Conservation (phyloP, 2,797 vertebrate species). For the Lepidocolaptes lacrymiger region DNA sequence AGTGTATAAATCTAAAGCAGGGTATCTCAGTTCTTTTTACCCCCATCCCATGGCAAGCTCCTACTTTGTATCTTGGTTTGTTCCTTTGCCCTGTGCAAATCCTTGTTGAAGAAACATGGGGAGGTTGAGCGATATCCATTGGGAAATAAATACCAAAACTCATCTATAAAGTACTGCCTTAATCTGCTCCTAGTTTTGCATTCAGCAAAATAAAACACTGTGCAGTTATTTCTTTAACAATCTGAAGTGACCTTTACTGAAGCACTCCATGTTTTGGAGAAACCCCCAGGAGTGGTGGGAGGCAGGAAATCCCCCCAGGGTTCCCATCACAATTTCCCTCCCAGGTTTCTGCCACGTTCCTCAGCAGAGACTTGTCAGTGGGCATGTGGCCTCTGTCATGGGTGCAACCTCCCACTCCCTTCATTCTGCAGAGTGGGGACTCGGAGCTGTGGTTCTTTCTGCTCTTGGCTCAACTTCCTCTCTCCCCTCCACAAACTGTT, state of each 20-base stretch:
- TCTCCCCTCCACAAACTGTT: not conserved
- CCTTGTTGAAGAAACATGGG: not conserved
- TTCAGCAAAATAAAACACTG: not conserved
- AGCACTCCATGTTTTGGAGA: slow-evolving; percentile 15
- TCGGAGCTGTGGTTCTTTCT: not conserved
- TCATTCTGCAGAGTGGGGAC: not conserved
- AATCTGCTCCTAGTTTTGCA: not conserved
- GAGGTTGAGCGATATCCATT: not conserved
- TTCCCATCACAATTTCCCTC: slow-evolving; percentile 30
- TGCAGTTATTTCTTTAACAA: not conserved
- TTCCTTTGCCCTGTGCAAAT: not conserved
- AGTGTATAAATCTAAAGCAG: not conserved
- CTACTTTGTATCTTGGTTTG: not conserved
- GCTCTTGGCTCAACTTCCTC: slow-evolving; percentile 34
- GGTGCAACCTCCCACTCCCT: slow-evolving; percentile 30
- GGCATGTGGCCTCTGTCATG: slow-evolving; percentile 10
- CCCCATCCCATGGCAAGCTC: not conserved
- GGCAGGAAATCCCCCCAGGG: slow-evolving; percentile 59
- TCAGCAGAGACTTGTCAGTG: not conserved
- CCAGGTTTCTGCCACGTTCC: slow-evolving; percentile 15
- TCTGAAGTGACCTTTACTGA: not conserved
- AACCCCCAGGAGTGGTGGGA: not conserved
- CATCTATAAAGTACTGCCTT: not conserved
- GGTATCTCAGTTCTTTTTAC: not conserved
- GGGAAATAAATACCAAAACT: not conserved